Evolutionary conservation across 2,888 invertebrate species (phyloP).

Genomic region (Caenorhabditis angaria): DNA sequence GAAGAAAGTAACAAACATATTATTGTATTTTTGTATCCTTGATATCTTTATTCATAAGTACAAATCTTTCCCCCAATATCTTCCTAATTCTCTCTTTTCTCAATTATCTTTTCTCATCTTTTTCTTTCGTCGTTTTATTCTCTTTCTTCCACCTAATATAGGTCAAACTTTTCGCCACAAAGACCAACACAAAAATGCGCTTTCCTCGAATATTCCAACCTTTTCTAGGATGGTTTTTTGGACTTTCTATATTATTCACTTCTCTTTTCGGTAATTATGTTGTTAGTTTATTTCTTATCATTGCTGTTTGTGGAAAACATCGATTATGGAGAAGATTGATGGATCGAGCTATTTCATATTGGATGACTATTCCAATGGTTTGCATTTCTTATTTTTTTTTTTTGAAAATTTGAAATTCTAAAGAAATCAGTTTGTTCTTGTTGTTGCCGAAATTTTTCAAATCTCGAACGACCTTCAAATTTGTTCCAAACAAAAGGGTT

Average conservation of each 20-base stretch:
- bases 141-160: background rate
- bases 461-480: background rate
- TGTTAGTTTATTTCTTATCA: constrained; percentile 63
- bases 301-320: constrained; percentile 59
- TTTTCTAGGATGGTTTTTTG: constrained; percentile 61
- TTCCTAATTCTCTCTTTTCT: constrained; percentile 4
- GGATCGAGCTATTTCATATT: constrained; percentile 70
- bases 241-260: constrained; percentile 54
- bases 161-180: background rate
- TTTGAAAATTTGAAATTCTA: too few relatives aligned
- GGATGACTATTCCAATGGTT: constrained; percentile 71
- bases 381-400: constrained; percentile 7
- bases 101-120: constrained; percentile 1
- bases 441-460: background rate
- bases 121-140: too few relatives aligned
- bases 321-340: constrained; percentile 61
- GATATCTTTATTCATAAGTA: constrained; percentile 1
- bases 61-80: background rate
- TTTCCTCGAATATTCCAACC: constrained; percentile 44
- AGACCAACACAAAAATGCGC: constrained; percentile 10
- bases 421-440: background rate
- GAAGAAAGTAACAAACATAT: constrained; percentile 1
- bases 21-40: background rate
- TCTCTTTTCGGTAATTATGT: constrained; percentile 68
- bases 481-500: background rate